phyloP scores from a whole-genome alignment of 2,113 vertebrate species.

The Sakesphorus luctuosus region DNA sequence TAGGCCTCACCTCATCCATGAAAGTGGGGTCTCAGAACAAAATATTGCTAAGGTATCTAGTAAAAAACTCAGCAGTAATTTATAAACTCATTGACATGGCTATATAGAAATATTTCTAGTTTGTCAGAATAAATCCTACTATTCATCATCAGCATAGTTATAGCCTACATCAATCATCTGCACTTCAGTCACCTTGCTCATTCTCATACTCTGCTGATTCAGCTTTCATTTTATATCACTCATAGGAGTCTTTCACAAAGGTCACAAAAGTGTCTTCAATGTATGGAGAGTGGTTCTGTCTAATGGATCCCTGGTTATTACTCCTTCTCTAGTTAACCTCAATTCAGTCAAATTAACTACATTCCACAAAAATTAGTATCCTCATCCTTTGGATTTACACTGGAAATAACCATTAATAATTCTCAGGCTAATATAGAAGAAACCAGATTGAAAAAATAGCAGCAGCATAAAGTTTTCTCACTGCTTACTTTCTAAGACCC shows the following conservation, averaged over 20 bases:
- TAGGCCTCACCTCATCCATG: not conserved
- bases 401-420: not conserved
- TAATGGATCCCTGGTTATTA: not conserved
- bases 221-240: constrained; percentile 35
- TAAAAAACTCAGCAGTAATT: constrained; percentile 29
- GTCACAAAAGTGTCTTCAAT: constrained; percentile 9
- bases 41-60: not conserved
- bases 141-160: constrained; percentile 59
- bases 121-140: constrained; percentile 54
- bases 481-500: not conserved
- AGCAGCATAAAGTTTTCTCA: not conserved
- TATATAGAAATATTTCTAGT: constrained; percentile 57
- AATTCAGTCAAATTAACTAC: not conserved
- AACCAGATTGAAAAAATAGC: not conserved
- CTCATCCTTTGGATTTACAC: not conserved
- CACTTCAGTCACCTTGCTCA: constrained; percentile 40
- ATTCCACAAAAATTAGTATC: not conserved
- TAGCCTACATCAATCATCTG: constrained; percentile 52
- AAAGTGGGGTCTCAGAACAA: not conserved
- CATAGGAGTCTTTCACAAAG: constrained; percentile 48
- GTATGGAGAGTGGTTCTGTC: not conserved
- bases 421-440: not conserved
- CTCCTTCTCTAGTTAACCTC: not conserved
- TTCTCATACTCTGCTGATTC: constrained; percentile 54
- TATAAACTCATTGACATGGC: constrained; percentile 44